phyloP scores from a whole-genome alignment of 2,113 vertebrate genomes.

The Coptodon bakossiorum region DNA sequence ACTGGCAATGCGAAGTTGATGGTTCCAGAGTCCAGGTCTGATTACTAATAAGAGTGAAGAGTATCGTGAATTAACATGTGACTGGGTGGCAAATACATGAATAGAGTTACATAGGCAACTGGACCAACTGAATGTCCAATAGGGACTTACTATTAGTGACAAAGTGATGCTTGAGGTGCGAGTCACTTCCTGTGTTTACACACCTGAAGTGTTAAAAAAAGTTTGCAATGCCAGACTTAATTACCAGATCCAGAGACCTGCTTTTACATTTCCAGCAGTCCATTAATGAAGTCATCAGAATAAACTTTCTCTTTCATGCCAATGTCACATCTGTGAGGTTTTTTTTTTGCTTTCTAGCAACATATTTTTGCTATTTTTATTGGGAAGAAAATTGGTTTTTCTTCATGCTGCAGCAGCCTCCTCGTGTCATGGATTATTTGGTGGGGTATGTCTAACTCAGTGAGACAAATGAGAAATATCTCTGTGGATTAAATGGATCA shows the following conservation, averaged over 20 bases:
- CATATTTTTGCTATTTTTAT: neutral
- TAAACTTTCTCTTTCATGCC: neutral
- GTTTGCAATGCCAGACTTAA: neutral
- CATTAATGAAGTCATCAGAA: neutral
- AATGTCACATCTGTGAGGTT: neutral
- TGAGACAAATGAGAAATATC: constrained; percentile 40
- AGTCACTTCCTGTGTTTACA: neutral
- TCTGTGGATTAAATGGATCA: constrained; percentile 40
- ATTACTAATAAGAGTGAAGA: neutral
- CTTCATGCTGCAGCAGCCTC: neutral
- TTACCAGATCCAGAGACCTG: neutral
- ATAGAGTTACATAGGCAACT: neutral
- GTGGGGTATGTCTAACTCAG: neutral
- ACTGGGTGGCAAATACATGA: neutral
- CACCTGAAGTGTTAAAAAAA: neutral
- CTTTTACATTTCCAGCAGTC: neutral
- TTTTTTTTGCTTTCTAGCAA: neutral
- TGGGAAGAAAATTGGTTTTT: neutral
- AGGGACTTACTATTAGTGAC: neutral
- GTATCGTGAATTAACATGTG: neutral
- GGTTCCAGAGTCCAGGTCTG: neutral
- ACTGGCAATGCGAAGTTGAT: neutral
- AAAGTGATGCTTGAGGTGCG: neutral
- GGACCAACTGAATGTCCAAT: neutral
- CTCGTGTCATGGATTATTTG: neutral